A percentile compares a stretch with the other conserved stretches of the same genome.
Conservation (phyloP, 2,888 invertebrate genomes). For the Drosophila atripex region DNA sequence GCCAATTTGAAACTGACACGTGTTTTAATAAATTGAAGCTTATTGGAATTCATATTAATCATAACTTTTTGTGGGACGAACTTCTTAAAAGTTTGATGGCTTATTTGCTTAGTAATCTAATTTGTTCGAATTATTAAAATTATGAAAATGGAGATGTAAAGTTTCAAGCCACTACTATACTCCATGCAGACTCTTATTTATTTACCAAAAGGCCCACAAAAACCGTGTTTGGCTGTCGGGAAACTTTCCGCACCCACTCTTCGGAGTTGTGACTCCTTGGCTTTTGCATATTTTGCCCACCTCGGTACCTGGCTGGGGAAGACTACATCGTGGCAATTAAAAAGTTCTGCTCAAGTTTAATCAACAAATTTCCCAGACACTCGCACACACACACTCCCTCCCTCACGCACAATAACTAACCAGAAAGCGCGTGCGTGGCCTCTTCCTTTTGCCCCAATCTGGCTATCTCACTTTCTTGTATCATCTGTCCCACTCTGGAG, state of each 20-base stretch:
- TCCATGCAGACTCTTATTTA: neutral
- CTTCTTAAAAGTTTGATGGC: neutral
- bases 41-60: slow-evolving; percentile 1
- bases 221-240: slow-evolving; percentile 22
- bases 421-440: slow-evolving; percentile 64
- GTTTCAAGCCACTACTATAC: neutral
- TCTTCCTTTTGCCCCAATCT: slow-evolving; percentile 28
- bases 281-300: slow-evolving; percentile 28
- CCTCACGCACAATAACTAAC: slow-evolving; percentile 11
- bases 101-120: neutral
- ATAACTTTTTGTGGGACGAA: neutral
- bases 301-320: slow-evolving; percentile 9
- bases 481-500: neutral
- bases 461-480: slow-evolving; percentile 16
- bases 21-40: slow-evolving; percentile 9
- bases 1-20: slow-evolving; percentile 33
- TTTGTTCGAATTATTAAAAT: neutral
- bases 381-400: slow-evolving; percentile 13
- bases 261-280: neutral
- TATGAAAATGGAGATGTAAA: neutral
- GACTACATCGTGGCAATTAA: slow-evolving; percentile 61
- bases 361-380: slow-evolving; percentile 72
- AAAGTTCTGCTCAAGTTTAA: slow-evolving; percentile 72
- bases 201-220: slow-evolving; percentile 20
- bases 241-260: slow-evolving; percentile 31